Conservation (phyloP, 2,888 invertebrate genomes). For the Clepsis dumicolana region DNA sequence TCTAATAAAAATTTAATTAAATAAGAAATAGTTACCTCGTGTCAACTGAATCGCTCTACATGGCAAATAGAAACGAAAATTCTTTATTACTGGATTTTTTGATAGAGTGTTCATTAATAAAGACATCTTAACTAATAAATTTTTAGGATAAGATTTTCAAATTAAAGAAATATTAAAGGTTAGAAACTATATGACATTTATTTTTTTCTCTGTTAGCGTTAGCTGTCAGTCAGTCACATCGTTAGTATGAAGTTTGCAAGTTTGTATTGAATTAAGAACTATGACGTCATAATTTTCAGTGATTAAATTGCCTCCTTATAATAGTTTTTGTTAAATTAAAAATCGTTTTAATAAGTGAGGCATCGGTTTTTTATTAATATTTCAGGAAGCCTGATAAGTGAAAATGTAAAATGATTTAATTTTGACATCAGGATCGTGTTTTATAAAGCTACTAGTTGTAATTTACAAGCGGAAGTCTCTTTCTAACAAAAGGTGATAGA, state of each 20-base stretch:
- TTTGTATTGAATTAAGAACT: neutral
- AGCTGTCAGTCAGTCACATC: conserved; percentile 14
- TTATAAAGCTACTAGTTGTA: no score
- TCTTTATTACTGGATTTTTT: conserved; percentile 53
- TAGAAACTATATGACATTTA: conserved; percentile 47
- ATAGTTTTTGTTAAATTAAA: no score
- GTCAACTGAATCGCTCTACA: conserved; percentile 50
- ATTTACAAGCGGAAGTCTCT: no score
- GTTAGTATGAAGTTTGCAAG: conserved; percentile 40
- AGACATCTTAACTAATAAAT: conserved; percentile 56
- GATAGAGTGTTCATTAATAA: conserved; percentile 58
- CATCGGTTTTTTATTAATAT: no score
- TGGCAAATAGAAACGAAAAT: conserved; percentile 54
- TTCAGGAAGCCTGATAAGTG: no score
- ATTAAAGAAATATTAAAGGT: conserved; percentile 39
- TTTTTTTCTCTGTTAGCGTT: conserved; percentile 45
- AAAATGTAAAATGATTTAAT: no score
- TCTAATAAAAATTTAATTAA: neutral
- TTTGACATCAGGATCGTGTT: no score
- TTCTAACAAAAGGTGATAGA: no score
- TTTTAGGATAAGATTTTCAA: conserved; percentile 7
- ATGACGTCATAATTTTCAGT: conserved; percentile 1
- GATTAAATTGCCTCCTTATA: no score
- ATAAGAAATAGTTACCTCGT: conserved; percentile 45
- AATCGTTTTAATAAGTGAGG: no score